A percentile compares a stretch with the other conserved stretches of the same genome.
Conservation (phyloP, 2,797 vertebrate genomes). For the Gallirallus australis region DNA sequence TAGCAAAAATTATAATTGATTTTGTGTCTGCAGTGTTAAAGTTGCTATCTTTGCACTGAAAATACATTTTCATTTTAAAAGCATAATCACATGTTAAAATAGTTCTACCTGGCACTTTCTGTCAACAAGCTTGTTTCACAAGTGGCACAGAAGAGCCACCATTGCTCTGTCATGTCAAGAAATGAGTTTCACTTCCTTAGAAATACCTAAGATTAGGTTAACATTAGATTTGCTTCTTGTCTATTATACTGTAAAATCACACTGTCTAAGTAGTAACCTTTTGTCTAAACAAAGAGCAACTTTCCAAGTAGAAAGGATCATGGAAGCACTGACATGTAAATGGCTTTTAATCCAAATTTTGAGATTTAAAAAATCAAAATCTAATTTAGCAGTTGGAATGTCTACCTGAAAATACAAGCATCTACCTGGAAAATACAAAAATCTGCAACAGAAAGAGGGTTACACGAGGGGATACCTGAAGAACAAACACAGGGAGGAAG, state of each 20-base stretch:
- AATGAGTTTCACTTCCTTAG: neutral
- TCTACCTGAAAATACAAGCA: neutral
- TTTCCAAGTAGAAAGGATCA: neutral
- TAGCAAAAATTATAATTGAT: constrained; percentile 63
- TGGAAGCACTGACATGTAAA: neutral
- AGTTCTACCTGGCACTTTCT: constrained; percentile 17
- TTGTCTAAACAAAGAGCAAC: neutral
- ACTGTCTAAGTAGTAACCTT: neutral
- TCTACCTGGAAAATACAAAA: neutral
- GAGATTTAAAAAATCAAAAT: neutral
- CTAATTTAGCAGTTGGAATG: neutral
- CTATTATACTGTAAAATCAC: neutral
- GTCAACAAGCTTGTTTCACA: constrained; percentile 1
- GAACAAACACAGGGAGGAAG: neutral
- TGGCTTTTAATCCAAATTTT: neutral
- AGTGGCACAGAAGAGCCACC: neutral
- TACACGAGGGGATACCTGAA: neutral
- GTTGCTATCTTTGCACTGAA: constrained; percentile 42
- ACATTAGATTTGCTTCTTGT: neutral
- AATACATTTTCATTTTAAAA: constrained; percentile 50
- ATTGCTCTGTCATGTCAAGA: neutral
- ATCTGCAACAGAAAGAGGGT: neutral
- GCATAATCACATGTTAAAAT: neutral
- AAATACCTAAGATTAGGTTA: neutral
- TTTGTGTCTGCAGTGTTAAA: constrained; percentile 62